Conservation (phyloP, 1,140 invertebrate genomes). For the Rhizoglyphus robini region DNA sequence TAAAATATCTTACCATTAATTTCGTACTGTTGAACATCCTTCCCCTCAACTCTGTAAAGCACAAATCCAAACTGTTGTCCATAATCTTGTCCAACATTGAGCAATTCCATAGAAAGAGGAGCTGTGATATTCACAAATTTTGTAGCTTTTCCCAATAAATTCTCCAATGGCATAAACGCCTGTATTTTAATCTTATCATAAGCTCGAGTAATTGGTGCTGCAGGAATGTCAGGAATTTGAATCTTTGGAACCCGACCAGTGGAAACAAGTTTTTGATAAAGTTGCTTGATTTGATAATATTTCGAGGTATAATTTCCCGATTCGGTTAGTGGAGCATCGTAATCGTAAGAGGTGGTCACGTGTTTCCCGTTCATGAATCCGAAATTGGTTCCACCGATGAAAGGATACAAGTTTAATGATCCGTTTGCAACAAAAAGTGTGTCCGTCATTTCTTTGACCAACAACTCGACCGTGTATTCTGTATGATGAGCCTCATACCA, state of each 20-base stretch:
- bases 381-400: constrained; percentile 25
- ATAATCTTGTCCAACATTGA: no score
- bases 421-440: constrained; percentile 29
- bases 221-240: not conserved
- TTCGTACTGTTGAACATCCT: no score
- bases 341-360: constrained; percentile 38
- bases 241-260: not conserved
- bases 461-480: constrained; percentile 6
- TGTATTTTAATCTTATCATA: no score
- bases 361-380: constrained; percentile 20
- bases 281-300: constrained; percentile 35
- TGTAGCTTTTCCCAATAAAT: no score
- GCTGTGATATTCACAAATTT: no score
- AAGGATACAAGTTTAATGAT: constrained; percentile 31
- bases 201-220: constrained; percentile 1
- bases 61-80: no score
- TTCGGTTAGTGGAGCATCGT: constrained; percentile 39
- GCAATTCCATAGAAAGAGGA: no score
- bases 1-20: no score
- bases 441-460: constrained; percentile 24
- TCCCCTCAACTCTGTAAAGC: no score
- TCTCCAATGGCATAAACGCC: no score
- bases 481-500: constrained; percentile 28
- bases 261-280: constrained; percentile 31
- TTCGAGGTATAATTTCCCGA: constrained; percentile 38